phyloP scores from a whole-genome alignment of 2,113 vertebrate genomes.

The Myotis davidii region DNA sequence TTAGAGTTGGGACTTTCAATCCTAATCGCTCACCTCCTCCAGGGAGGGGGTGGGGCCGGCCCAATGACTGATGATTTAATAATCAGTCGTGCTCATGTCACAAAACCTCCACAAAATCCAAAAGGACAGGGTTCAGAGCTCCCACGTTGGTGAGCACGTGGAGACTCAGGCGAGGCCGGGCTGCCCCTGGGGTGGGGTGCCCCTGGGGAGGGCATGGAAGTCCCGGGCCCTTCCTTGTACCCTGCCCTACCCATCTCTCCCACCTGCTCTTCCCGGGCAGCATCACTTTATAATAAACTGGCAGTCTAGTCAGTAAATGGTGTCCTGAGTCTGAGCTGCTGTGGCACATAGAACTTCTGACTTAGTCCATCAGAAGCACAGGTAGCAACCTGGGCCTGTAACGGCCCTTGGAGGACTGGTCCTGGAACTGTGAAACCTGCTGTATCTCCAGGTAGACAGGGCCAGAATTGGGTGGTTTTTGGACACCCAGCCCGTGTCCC shows the following conservation, averaged over 20 bases:
- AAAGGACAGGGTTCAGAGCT: not conserved
- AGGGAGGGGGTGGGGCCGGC: not conserved
- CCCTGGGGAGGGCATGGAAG: not conserved
- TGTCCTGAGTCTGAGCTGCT: not conserved
- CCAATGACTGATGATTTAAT: not conserved
- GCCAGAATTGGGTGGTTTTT: too few relatives aligned
- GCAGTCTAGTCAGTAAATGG: not conserved
- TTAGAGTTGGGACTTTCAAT: too few relatives aligned
- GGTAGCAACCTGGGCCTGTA: too few relatives aligned
- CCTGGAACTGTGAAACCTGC: too few relatives aligned
- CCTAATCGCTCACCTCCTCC: not conserved
- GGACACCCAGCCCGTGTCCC: too few relatives aligned
- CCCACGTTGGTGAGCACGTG: not conserved
- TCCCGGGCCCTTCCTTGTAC: rapidly evolving
- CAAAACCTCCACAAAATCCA: not conserved
- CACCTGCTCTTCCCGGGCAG: not conserved
- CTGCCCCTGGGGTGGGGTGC: not conserved
- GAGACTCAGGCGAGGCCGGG: too few relatives aligned
- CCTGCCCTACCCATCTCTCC: not conserved
- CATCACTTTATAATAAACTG: not conserved
- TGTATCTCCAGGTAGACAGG: too few relatives aligned
- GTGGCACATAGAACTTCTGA: not conserved
- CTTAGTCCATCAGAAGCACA: too few relatives aligned
- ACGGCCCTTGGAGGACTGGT: too few relatives aligned
- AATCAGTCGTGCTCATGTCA: not conserved